These are phyloP conservation scores for Penaeus monodon DNA, from an alignment of 2,888 invertebrate species.

Conservation along the genomic window DNA sequence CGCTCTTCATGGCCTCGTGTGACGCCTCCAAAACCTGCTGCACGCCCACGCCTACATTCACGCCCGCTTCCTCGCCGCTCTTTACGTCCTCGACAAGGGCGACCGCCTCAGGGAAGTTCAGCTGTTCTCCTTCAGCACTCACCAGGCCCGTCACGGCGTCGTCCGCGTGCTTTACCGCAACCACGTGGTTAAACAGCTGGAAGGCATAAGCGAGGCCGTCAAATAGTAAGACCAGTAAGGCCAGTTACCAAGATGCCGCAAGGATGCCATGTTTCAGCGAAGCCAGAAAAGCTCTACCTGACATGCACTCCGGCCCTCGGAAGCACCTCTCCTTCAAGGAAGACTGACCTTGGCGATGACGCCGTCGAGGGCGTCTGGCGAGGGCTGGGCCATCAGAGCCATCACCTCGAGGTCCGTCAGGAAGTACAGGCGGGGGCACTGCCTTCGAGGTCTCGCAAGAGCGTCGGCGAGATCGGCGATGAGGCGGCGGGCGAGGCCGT, in stretches of 20 bases:
- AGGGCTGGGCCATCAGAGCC: constrained; percentile 40
- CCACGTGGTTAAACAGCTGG: constrained; percentile 56
- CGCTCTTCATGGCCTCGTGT: constrained; percentile 32
- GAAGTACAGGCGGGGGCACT: constrained; percentile 52
- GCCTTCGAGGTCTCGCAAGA: constrained; percentile 29
- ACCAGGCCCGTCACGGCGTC: constrained; percentile 36
- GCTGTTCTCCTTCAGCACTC: constrained; percentile 49
- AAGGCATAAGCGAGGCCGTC: background rate
- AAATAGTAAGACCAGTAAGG: background rate
- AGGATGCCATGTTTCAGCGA: no score
- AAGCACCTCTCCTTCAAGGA: no score
- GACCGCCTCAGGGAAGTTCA: constrained; percentile 31
- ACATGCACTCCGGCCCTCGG: no score
- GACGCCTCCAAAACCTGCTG: constrained; percentile 29
- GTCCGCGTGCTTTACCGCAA: constrained; percentile 17
- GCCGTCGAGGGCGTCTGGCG: constrained; percentile 34
- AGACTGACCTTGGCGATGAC: constrained; percentile 43
- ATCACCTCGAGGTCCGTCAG: constrained; percentile 50
- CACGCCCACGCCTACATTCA: constrained; percentile 24
- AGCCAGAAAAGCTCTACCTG: no score
- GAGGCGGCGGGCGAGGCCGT: constrained; percentile 10
- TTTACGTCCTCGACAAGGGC: background rate
- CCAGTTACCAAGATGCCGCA: no score
- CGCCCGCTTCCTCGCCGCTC: background rate
- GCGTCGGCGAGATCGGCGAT: constrained; percentile 1